Base-by-base conservation (phyloP, 2,888 invertebrate species). In the Thalpophila matura region DNA sequence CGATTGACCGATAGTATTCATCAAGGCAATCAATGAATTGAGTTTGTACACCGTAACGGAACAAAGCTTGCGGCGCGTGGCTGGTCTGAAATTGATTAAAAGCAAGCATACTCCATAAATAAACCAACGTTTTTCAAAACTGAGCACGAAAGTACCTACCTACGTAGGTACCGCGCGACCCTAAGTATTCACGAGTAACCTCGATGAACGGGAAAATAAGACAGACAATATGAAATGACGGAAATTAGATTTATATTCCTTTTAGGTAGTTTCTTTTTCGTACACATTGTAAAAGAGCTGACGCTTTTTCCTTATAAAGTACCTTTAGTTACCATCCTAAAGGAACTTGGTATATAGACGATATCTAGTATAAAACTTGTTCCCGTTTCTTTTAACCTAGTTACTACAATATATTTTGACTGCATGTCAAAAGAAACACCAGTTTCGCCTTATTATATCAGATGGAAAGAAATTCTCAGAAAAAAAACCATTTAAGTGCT, bases 241-340 rank as follows among this genome's bases (percentile, higher is more conserved):
- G 63, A 73, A 73, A 73, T 73, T 73, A 45, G 63, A 68, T 73
- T 68, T 73, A 73, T 73, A 67, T 73, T 68, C 69, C 59, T 68
- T 68, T 68, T 68, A 73, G 58, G 62, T 59, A 73, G 58, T 67
- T 59, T 73, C 56, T 65, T 71, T 65, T 71, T 59, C 43, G 59
- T 56, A 65, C 54, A 58, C 54, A 45, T 53, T 65, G 42, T 56
- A 65, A 56, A 65, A 33, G 31, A 58, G 38, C 65, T 45, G 65
- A 49, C 65, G 59, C 29, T 53, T 71, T 69, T 57, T 69, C 53
- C 47, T 68, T 46, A 53, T 38, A 56, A 35, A 61, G 55, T 22
- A 61, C 50, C 46, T 3, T 55, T 29, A 43, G 35, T 43, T 53
- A 18, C 20, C 16, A 26, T 33, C 9, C 29, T 20, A 27, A 22